Base-by-base conservation (phyloP, 2,888 invertebrate genomes). In the Tuta absoluta region DNA sequence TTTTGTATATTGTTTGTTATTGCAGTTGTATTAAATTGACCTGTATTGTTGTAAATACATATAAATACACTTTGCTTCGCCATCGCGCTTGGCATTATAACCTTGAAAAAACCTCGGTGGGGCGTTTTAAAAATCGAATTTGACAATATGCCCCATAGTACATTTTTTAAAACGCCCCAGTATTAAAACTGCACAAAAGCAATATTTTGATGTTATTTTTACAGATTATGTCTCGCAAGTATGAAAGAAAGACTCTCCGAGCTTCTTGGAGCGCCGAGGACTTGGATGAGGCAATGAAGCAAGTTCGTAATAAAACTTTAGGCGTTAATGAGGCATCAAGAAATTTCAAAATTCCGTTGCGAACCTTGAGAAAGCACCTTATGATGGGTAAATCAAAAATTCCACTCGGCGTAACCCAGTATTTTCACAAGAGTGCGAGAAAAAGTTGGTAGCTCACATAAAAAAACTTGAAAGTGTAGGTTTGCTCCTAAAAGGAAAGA, bases 251-350 rank as follows among this genome's bases (percentile, higher is more conserved):
- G 14, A 59, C 37, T 17, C 41, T 41, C 33, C 24, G 37, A 38
- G 41, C 41, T 17, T 59, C 41, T 33, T 59, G 59, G 59, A 14
- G 33, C n/a, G 37, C 41, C 21, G 37, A 45, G n/a, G 45, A 45
- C 23, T 21, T 23, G n/a, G 24, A 61, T 5, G n/a, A 23, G 23
- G 45, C 45, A 23, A 41, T 45, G 61, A 28, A 12, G 17, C 14
- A 59, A 38, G 38, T 33, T 14, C 33, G 21, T 7, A 38, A 56
- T 56, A 56, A 56, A 56, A 38, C 38, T 11, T 38, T 58, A 60
- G 62, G 38, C 62, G 59, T 66, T 17, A 66, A 66, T 58, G 58
- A 66, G 53, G 58, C 63, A 37, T 62, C 62, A 19, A 64, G 64
- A 59, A 53, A 51, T 23, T 67, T 62, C 53, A 45, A 56, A 10